Evolutionary conservation across 2,113 vertebrate genomes (phyloP), one percentile per base, ranked within the genome.

Genomic region (Danionella cerebrum): DNA sequence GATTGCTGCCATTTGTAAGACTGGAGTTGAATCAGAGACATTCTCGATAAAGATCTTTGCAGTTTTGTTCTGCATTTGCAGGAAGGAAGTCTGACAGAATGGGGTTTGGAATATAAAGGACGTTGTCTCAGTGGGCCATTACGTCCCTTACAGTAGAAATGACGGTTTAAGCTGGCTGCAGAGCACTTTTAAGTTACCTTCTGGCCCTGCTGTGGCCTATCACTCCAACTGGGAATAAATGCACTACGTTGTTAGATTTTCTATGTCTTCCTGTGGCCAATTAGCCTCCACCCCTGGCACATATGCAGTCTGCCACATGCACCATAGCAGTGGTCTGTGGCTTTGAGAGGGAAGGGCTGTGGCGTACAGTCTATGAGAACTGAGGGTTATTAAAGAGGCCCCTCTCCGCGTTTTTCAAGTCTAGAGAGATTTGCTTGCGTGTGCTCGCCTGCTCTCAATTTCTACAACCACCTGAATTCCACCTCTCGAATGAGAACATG

Each of bases 301-400:
- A 25, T 79, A 78, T 85, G 80, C 70, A 72, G 63, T 82, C 72
- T 73, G 82, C 83, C 85, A 87, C 84, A 87, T 87, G 83, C 78
- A 67, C 59, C 50, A 57, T 53, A 57, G 12, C 57, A 70, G 63
- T 70, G 31, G 79, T 69, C 39, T 55, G 27, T 14, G 45, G 63
- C 42, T 77, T 60, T 47, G 16, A 31, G 11, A 62, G 47, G 65
- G 39, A 62, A 22, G 47, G 39, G 44, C 59, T 39, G 19, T 16
- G 50, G 44, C 8, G 5, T 53, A 58, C 21, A 31, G 5, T 14
- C 44, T 45, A 35, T 6, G 44, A 51, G 42, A 7, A n/a, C n/a
- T n/a, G n/a, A n/a, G n/a, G 44, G 36, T 69, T 65, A 71, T 55
- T 71, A 51, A n/a, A 51, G 59, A 27, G 41, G 14, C 18, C 51